These are phyloP conservation scores for Cataglyphis altisquamis DNA, from an alignment of 2,888 invertebrate species.

Conservation along the genomic window DNA sequence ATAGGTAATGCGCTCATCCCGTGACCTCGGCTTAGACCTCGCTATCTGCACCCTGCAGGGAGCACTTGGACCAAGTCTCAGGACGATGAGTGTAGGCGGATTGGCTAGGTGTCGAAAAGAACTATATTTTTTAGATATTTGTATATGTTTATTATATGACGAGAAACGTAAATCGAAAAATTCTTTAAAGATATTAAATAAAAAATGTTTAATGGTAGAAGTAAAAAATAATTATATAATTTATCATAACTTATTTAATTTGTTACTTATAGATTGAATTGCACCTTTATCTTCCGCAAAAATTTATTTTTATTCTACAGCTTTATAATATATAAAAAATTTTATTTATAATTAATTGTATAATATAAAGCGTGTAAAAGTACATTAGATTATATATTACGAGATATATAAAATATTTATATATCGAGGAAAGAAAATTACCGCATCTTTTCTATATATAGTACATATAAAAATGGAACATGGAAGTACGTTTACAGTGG, in stretches of 20 bases:
- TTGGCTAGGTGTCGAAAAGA: constrained; percentile 23
- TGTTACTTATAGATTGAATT: too few relatives aligned
- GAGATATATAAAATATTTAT: background rate
- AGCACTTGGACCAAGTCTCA: constrained; percentile 32
- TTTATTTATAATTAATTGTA: too few relatives aligned
- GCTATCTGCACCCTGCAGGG: constrained; percentile 72
- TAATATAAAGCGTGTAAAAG: too few relatives aligned
- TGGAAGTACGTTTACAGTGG: background rate
- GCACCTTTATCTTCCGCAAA: too few relatives aligned
- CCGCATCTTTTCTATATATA: background rate
- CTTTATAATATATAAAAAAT: too few relatives aligned
- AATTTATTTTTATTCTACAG: too few relatives aligned
- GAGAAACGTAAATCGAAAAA: background rate
- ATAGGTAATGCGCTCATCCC: constrained; percentile 74
- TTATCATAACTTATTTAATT: background rate
- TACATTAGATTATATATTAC: too few relatives aligned
- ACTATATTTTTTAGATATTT: constrained; percentile 34
- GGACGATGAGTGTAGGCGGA: constrained; percentile 58
- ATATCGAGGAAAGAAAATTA: background rate
- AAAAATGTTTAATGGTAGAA: background rate
- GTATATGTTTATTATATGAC: background rate
- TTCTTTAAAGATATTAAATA: constrained; percentile 3
- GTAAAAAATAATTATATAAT: background rate
- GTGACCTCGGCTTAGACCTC: constrained; percentile 75
- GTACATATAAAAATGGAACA: background rate